These are phyloP conservation scores for Eupeodes corollae DNA, from an alignment of 1,140 invertebrate species.

Conservation along the genomic window DNA sequence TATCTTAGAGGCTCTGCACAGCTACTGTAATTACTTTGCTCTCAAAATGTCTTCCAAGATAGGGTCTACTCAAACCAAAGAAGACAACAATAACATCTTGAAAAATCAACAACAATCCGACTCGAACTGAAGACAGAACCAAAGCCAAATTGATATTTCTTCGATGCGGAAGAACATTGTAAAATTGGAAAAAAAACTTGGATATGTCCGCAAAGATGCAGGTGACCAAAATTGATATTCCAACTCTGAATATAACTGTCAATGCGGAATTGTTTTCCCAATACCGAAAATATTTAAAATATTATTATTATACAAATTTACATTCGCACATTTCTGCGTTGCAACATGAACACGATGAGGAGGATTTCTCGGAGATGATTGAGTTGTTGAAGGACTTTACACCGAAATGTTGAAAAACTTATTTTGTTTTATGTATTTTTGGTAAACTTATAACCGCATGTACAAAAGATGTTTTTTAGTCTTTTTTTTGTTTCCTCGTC, in stretches of 20 bases:
- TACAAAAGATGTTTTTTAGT: too few species aligned
- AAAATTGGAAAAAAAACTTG: not conserved
- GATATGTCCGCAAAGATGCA: slow-evolving; percentile 1
- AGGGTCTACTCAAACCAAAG: slow-evolving; percentile 1
- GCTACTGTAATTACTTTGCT: slow-evolving; percentile 8
- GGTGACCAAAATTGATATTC: slow-evolving; percentile 5
- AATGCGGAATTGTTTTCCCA: slow-evolving; percentile 5
- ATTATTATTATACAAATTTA: slow-evolving; percentile 1
- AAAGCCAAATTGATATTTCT: slow-evolving; percentile 1
- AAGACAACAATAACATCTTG: slow-evolving; percentile 1
- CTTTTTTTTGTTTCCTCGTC: too few species aligned
- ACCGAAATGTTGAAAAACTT: not conserved
- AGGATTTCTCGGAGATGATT: slow-evolving; percentile 6
- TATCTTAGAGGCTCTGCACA: slow-evolving; percentile 4
- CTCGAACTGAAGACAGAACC: too few species aligned
- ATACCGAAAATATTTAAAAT: slow-evolving; percentile 10
- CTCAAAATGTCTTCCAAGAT: not conserved
- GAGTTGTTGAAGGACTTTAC: not conserved
- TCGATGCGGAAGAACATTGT: slow-evolving; percentile 7
- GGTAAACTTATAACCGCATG: not conserved
- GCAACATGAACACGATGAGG: slow-evolving; percentile 5
- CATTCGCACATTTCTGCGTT: slow-evolving; percentile 2
- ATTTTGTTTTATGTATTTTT: not conserved
- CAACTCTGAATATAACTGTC: slow-evolving; percentile 7
- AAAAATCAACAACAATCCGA: slow-evolving; percentile 4